Evolutionary conservation across 1,140 invertebrate species (phyloP), one percentile per base, ranked within the genome.

Genomic region (Geopemphigus sp.): DNA sequence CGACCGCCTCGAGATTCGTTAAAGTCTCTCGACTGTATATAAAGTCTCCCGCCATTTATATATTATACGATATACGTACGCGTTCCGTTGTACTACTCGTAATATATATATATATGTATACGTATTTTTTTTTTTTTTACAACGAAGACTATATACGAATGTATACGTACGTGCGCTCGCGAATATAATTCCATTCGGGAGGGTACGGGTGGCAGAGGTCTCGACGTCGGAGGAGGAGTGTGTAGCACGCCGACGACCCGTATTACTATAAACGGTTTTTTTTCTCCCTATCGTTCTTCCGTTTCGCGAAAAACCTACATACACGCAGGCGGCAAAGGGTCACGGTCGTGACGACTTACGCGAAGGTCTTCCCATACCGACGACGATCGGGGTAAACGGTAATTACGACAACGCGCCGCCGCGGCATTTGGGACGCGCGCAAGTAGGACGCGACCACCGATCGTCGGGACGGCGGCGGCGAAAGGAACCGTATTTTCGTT

Each of bases 391-490:
- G 45, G 50, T 50, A 68, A 68, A 68, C 54, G 29, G 70, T 73
- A 73, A 73, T 73, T 73, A 73, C 70, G 56, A 68, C 66, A 68
- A n/a, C 26, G 47, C 70, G 54, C 54, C 47, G 45, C 66, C n/a
- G 12, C 19, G 70, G 50, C 70, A 56, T 73, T 73, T 73, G 70
- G 53, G 70, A 73, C 70, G 50, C 50, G 32, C 64, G 64, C 53
- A 73, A 73, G 70, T 73, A 73, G 70, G 70, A 73, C 70, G 47
- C n/a, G n/a, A n/a, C n/a, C n/a, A n/a, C n/a, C n/a, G 32, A 8
- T 39, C 32, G 32, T 39, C 32, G 32, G 32, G 3, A 8, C 3
- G 32, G 8, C 32, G 32, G n/a, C n/a, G n/a, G n/a, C 32, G 32
- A 39, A 39, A 39, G 3, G 32, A 39, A 39, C 32, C 32, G 32